Evolutionary conservation across 2,797 vertebrate species (phyloP), one percentile per base, ranked within the genome.

Genomic region (Heliangelus exortis): DNA sequence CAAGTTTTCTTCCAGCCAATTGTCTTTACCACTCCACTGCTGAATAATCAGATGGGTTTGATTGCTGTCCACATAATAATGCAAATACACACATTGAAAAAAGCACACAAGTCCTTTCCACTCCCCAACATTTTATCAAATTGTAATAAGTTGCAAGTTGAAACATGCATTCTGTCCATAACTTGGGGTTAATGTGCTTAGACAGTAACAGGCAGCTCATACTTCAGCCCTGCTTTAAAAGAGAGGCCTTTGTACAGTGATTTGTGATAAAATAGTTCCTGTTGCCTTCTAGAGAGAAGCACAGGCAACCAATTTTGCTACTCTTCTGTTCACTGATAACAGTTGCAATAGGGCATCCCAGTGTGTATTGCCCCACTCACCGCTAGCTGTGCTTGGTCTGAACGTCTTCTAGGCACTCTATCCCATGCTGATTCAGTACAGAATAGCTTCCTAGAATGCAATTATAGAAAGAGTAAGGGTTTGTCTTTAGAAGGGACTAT

Each of bases 361-460:
- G 43, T 19, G 67, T 47, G 25, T 5, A 39, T n/a, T 92, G 92
- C 91, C 92, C 82, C 91, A 92, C 90, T 95, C 95, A 91, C 92
- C 59, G 29, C 93, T 91, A 93, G 92, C 91, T 84, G 87, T 61
- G 80, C 89, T 90, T 86, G 93, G 57, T 57, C 80, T 96, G 85
- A 91, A 83, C 65, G 3, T 87, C 89, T 71, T 86, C 87, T 81
- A 76, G 89, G 93, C 92, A 86, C 85, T 93, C 80, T 92, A 92
- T 95, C 94, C 94, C 90, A 80, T 91, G 89, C 93, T 91, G 92
- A 93, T 63, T 92, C 93, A 91, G 90, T 75, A 94, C 86, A 86
- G 87, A 86, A 96, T 95, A 95, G 89, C 93, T 93, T 67, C 91
- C 95, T 92, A 89, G 89, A 95, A 96, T 85, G 68, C 85, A 95